Evolutionary conservation across 2,888 invertebrate genomes (phyloP).

Genomic region (Loripinus fragilis): DNA sequence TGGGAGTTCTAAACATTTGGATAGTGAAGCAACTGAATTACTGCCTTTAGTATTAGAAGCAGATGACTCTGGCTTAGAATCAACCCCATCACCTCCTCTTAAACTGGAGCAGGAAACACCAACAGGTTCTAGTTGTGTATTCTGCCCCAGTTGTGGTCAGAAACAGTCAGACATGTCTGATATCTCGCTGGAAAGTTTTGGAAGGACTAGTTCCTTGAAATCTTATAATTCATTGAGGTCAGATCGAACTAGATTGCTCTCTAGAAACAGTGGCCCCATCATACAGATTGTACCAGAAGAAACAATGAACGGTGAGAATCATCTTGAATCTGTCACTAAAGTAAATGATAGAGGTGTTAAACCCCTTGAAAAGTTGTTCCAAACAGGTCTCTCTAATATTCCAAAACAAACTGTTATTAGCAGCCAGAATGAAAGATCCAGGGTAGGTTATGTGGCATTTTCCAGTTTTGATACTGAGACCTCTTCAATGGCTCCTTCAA

Average conservation of each 20-base stretch:
- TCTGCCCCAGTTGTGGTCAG: background rate
- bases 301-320: background rate
- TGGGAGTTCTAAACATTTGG: background rate
- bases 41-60: background rate
- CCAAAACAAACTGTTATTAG: constrained; percentile 4
- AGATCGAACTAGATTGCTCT: constrained; percentile 21
- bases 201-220: constrained; percentile 34
- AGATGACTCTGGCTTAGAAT: background rate
- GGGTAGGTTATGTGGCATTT: constrained; percentile 41
- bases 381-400: background rate
- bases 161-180: constrained; percentile 21
- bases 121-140: background rate
- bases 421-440: background rate
- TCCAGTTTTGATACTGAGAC: constrained; percentile 56
- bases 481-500: constrained; percentile 43
- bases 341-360: background rate
- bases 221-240: constrained; percentile 47
- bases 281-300: constrained; percentile 50
- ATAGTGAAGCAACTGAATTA: constrained; percentile 3
- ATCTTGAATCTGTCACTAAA: background rate
- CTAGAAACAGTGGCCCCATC: constrained; percentile 42
- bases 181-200: constrained; percentile 41
- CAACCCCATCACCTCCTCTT: background rate
- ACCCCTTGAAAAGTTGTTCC: background rate
- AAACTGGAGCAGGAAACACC: background rate